Evolutionary conservation across 2,797 vertebrate species (phyloP).

Genomic region (Sebastes hubbsi): DNA sequence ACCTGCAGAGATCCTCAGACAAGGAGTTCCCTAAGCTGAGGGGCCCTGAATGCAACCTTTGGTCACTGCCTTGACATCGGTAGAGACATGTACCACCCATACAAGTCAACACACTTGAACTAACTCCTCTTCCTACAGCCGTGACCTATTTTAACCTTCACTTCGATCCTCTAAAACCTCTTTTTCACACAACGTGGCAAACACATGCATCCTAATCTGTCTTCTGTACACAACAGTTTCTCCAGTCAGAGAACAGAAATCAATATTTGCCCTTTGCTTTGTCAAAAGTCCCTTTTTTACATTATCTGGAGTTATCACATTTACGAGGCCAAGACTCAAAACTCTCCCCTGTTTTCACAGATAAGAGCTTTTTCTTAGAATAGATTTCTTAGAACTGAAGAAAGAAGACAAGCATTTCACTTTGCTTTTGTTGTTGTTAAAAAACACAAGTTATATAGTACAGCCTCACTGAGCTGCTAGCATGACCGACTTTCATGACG

Average conservation of each 20-base stretch:
- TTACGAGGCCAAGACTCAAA: not conserved
- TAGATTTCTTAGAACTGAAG: not conserved
- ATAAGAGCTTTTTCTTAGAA: not conserved
- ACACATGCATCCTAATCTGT: not conserved
- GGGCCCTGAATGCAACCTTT: not conserved
- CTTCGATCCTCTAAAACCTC: too few species aligned
- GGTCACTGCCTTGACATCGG: not conserved
- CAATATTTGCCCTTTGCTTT: slow-evolving; percentile 42
- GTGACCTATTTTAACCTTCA: not conserved
- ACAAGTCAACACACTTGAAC: not conserved
- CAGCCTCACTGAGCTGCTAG: too few species aligned
- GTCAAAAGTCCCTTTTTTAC: slow-evolving; percentile 27
- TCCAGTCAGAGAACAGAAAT: not conserved
- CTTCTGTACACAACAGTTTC: not conserved
- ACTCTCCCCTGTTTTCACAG: not conserved
- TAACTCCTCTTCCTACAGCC: not conserved
- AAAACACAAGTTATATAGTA: not conserved
- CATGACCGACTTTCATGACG: too few species aligned
- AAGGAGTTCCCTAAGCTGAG: not conserved
- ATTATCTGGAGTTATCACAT: slow-evolving; percentile 10
- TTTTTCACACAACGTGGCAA: not conserved
- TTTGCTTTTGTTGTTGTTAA: not conserved
- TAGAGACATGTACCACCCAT: not conserved
- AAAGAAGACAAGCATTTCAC: not conserved
- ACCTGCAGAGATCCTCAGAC: accelerated